Base-by-base conservation (phyloP, 2,113 vertebrate species). In the Heloderma charlesbogerti region DNA sequence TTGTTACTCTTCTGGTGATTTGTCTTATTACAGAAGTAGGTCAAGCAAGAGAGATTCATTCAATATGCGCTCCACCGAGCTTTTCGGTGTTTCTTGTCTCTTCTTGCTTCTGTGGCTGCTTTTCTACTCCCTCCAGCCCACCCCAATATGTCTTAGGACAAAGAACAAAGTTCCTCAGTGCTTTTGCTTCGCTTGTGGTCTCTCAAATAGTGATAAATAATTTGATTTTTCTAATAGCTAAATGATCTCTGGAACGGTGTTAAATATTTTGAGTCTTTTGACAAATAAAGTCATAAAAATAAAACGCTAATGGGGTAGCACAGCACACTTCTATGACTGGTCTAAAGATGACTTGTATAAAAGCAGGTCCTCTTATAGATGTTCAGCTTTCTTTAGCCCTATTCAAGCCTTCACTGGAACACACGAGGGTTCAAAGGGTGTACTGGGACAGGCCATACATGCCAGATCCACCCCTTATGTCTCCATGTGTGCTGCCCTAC, bases 11-110 rank as follows among this genome's bases (percentile, higher is more conserved):
- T 90, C 87, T 75, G 60, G 87, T 13, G 51, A 90, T 95, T 66
- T 95, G 83, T 90, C 87, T 94, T 88, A 45, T 91, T 92, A 74
- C 57, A 88, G 69, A 92, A 89, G 34, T 72, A 83, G 87, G 83
- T 95, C 89, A 91, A 75, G 51, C 43, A 85, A 78, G 87, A 90
- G 79, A 86, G 91, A 20, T 79, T 90, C 45, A 72, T 60, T 88
- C 12, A 6, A 16, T 86, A 43, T 92, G 51, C 87, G 45, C 63
- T 74, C 20, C 43, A 29, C 48, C 7, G 18, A 83, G 18, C 27
- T 87, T 63, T 91, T 90, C 20, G 18, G 54, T 31, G 13, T 72
- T 69, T 85, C 79, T 84, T 84, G 78, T 80, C 25, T 48, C 0
- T 86, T 66, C 54, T 15, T 51, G 22, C 13, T 20, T 54, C 8